phyloP scores from a whole-genome alignment of 1,140 invertebrate genomes.

The Calosoma granatense region DNA sequence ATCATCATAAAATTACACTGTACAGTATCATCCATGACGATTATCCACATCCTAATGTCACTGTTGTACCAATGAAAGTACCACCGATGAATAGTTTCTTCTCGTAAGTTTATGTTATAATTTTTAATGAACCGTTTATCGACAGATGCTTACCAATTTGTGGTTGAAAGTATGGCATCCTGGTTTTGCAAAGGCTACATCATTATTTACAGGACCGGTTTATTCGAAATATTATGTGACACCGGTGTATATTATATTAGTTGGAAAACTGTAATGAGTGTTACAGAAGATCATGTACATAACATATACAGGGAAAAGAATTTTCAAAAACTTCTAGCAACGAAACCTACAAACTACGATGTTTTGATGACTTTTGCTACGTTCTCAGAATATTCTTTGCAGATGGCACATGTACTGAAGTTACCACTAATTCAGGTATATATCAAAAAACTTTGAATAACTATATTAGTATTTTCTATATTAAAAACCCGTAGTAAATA shows the following conservation, averaged over 20 bases:
- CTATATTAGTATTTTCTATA: not conserved
- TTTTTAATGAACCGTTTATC: not conserved
- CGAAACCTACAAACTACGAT: not conserved
- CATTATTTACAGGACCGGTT: not conserved
- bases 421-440: not conserved
- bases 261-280: not conserved
- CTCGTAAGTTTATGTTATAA: not conserved
- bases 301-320: not conserved
- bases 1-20: not conserved
- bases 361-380: not conserved
- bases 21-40: not conserved
- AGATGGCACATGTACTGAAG: not conserved
- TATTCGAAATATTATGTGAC: not conserved
- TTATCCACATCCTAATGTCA: not conserved
- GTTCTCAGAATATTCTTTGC: not conserved
- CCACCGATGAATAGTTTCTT: not conserved
- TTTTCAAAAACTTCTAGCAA: not conserved
- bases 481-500: not conserved
- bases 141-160: not conserved
- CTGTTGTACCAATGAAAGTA: not conserved
- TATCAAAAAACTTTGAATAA: not conserved
- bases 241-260: not conserved
- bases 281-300: not conserved
- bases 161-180: too few species aligned
- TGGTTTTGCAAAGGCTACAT: too few species aligned